phyloP scores from a whole-genome alignment of 1,140 invertebrate species.

The Rhysida immarginata region DNA sequence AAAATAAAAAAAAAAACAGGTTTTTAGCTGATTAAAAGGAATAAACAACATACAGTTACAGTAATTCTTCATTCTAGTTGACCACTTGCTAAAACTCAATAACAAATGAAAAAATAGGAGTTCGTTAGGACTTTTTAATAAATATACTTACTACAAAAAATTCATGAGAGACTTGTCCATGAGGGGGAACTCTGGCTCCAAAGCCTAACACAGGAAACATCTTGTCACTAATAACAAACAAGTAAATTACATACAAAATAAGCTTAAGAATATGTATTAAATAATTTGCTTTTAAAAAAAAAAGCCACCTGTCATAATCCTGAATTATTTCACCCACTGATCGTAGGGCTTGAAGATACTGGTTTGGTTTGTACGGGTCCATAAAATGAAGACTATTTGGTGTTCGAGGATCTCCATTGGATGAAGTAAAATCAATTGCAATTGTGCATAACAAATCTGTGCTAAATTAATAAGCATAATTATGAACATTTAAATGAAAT shows the following conservation, averaged over 20 bases:
- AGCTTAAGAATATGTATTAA: not conserved
- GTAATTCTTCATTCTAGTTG: no score
- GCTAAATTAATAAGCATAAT: no score
- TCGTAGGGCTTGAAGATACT: constrained; percentile 37
- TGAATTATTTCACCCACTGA: constrained; percentile 42
- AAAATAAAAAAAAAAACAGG: not conserved
- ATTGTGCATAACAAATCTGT: no score
- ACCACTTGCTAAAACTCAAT: no score
- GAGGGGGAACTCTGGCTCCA: constrained; percentile 23
- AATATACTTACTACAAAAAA: constrained; percentile 31
- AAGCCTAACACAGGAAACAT: constrained; percentile 10
- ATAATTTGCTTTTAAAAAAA: not conserved
- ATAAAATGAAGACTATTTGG: constrained; percentile 25
- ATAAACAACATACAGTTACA: no score
- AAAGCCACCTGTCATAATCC: constrained; percentile 31
- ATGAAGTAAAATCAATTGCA: constrained; percentile 51
- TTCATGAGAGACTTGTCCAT: constrained; percentile 38
- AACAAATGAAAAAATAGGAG: no score
- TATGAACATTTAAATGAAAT: no score
- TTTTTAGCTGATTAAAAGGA: not conserved
- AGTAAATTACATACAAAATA: not conserved
- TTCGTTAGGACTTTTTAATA: no score
- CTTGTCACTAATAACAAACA: constrained; percentile 14
- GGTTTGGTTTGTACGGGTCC: constrained; percentile 29
- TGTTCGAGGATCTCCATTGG: constrained; percentile 38